Percentiles rank a stretch among this genome's conserved stretches.
These are phyloP conservation scores for Drosophila buzzatii DNA, from an alignment of 2,888 invertebrate species.

Conservation along the genomic window DNA sequence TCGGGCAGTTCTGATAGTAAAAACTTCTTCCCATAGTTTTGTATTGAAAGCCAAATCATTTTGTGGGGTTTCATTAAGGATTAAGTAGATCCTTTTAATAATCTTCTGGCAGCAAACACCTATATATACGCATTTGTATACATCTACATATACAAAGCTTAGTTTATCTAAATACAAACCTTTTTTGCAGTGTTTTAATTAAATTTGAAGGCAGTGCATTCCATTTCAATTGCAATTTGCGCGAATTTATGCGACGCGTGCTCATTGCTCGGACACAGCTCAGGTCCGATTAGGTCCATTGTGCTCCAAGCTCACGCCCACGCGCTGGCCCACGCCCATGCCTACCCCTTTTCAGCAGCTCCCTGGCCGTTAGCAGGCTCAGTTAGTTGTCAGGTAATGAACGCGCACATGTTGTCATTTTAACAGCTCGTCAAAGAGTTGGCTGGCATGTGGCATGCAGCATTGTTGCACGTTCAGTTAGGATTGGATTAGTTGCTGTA, in stretches of 20 bases:
- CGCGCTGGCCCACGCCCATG: neutral
- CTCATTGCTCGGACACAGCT: constrained; percentile 50
- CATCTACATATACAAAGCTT: neutral
- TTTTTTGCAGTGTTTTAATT: constrained; percentile 47
- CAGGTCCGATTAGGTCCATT: neutral
- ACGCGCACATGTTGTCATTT: constrained; percentile 70
- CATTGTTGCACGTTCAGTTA: constrained; percentile 56
- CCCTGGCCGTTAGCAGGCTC: constrained; percentile 35
- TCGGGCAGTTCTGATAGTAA: too few species aligned
- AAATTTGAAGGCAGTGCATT: constrained; percentile 46
- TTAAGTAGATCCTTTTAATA: too few species aligned
- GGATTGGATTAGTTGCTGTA: neutral
- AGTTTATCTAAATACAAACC: neutral
- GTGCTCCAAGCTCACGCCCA: neutral
- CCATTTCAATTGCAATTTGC: constrained; percentile 50
- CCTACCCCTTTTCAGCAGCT: neutral
- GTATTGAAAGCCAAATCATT: too few species aligned
- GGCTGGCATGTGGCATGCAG: constrained; percentile 35
- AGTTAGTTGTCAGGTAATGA: constrained; percentile 26
- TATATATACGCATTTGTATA: neutral
- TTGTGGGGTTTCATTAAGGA: too few species aligned
- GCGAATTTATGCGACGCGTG: constrained; percentile 65
- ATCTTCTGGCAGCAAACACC: too few species aligned
- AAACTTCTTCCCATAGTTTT: too few species aligned
- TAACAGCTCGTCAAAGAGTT: constrained; percentile 52